A percentile compares a stretch with the other conserved stretches of the same genome.
These are phyloP conservation scores for Megamerina dolium DNA, from an alignment of 2,888 invertebrate genomes.

Conservation along the genomic window DNA sequence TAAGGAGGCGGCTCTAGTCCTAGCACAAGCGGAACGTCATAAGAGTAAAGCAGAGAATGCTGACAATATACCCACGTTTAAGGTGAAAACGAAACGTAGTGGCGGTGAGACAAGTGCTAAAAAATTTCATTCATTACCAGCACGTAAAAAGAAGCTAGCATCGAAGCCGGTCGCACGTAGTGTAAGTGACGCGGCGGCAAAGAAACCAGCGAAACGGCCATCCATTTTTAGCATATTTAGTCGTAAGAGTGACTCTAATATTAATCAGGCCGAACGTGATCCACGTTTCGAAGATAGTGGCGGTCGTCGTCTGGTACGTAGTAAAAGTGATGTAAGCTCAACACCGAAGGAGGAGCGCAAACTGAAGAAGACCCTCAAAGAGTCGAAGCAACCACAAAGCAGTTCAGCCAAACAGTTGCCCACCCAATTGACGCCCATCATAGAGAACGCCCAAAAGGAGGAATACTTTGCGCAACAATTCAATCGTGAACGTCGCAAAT, in stretches of 20 bases:
- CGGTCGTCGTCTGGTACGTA: conserved; percentile 53
- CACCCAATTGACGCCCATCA: conserved; percentile 71
- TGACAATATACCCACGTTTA: conserved; percentile 41
- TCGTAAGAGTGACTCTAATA: conserved; percentile 55
- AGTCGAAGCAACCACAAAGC: conserved; percentile 41
- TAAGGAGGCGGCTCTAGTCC: conserved; percentile 69
- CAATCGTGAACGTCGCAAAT: conserved; percentile 40
- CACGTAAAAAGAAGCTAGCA: conserved; percentile 53
- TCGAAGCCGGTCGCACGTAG: conserved; percentile 53
- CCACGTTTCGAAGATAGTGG: conserved; percentile 52
- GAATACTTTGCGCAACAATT: conserved; percentile 53
- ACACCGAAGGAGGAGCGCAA: conserved; percentile 27
- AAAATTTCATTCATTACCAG: conserved; percentile 64
- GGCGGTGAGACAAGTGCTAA: conserved; percentile 29
- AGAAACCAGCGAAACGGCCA: conserved; percentile 52
- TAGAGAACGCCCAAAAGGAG: conserved; percentile 67
- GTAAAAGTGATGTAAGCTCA: conserved; percentile 60
- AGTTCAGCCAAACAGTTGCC: conserved; percentile 52
- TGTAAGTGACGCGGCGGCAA: conserved; percentile 53
- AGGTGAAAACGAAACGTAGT: conserved; percentile 34
- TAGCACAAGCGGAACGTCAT: conserved; percentile 67
- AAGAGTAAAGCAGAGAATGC: conserved; percentile 58
- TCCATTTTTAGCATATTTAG: conserved; percentile 62
- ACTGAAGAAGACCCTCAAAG: conserved; percentile 26
- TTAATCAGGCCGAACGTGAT: conserved; percentile 43